These are phyloP conservation scores for Ophion obscuratus DNA, from an alignment of 2,888 invertebrate genomes.

Conservation along the genomic window DNA sequence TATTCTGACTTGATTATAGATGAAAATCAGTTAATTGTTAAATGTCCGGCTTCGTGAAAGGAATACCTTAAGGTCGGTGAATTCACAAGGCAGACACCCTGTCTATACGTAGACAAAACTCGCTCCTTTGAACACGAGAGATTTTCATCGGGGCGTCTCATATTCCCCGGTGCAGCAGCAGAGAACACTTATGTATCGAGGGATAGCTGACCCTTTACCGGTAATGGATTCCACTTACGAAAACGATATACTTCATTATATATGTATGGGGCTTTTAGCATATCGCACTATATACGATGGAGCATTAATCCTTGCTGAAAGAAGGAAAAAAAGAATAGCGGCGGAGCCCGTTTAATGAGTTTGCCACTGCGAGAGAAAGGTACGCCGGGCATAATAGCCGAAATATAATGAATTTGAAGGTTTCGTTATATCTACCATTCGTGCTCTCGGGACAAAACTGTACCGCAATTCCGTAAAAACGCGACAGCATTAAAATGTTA, in stretches of 20 bases:
- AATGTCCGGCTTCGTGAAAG: no score
- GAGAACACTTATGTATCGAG: neutral
- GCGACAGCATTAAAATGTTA: neutral
- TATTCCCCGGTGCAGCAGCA: slow-evolving; percentile 1
- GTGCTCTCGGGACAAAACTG: neutral
- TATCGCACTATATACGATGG: neutral
- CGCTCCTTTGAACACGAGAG: slow-evolving; percentile 11
- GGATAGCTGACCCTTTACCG: slow-evolving; percentile 3
- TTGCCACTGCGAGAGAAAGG: neutral
- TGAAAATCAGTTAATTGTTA: no score
- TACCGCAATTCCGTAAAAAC: neutral
- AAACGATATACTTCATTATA: slow-evolving; percentile 41
- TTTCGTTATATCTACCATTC: neutral
- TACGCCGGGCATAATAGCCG: neutral
- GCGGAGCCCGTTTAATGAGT: neutral
- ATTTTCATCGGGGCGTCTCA: slow-evolving; percentile 5
- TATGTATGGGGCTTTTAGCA: slow-evolving; percentile 34
- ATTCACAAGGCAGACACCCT: neutral
- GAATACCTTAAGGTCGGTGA: no score
- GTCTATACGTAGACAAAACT: neutral
- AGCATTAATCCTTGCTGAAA: slow-evolving; percentile 8
- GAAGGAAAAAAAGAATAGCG: neutral
- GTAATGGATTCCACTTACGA: slow-evolving; percentile 55
- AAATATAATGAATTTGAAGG: neutral
- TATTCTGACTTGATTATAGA: no score